phyloP scores from a whole-genome alignment of 2,113 vertebrate species.

The Oryctolagus cuniculus region DNA sequence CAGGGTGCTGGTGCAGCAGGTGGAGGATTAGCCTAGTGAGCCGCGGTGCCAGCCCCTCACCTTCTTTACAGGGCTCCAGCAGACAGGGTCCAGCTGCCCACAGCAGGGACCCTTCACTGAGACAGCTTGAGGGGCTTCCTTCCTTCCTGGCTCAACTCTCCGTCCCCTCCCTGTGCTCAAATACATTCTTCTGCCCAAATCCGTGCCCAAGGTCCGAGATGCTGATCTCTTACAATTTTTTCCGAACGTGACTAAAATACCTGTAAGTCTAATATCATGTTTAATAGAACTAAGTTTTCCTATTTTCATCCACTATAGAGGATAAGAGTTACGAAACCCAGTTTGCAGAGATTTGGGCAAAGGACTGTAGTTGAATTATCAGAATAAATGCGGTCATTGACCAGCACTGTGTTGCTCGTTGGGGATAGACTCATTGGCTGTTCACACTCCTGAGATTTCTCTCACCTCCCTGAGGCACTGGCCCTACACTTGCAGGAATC shows the following conservation, averaged over 20 bases:
- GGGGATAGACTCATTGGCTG: background rate
- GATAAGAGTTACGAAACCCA: background rate
- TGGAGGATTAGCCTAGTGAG: too few species aligned
- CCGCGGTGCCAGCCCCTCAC: background rate
- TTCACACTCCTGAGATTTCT: background rate
- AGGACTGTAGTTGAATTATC: too few species aligned
- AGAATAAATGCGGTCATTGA: background rate
- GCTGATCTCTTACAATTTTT: background rate
- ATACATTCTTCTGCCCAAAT: background rate
- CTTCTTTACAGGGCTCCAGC: background rate
- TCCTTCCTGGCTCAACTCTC: too few species aligned
- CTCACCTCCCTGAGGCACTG: background rate
- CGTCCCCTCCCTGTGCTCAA: background rate
- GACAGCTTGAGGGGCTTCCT: rapidly evolving
- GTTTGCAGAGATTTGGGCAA: background rate
- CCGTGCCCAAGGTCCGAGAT: background rate
- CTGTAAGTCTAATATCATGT: background rate
- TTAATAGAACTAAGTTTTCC: background rate
- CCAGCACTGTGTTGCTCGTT: background rate
- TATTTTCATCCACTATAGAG: background rate
- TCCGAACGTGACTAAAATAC: too few species aligned
- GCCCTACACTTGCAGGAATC: background rate
- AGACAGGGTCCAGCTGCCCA: background rate
- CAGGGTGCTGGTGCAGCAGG: too few species aligned
- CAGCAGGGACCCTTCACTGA: background rate